phyloP scores from a whole-genome alignment of 2,113 vertebrate species.

The Thalassarche chlororhynchos region DNA sequence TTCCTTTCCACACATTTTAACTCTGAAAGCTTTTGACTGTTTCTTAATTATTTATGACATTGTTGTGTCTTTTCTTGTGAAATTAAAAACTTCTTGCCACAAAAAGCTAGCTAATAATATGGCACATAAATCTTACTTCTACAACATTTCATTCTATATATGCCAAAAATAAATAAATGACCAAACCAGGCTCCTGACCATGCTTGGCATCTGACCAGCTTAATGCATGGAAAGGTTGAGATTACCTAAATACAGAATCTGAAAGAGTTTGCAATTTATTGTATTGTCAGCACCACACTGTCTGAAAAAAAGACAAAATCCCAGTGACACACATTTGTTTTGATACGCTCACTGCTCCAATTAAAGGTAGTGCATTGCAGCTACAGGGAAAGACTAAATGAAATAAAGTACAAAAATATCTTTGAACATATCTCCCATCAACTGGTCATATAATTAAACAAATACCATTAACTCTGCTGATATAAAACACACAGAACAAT shows the following conservation, averaged over 20 bases:
- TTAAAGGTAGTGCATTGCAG: background rate
- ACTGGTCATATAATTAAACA: background rate
- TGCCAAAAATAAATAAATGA: slow-evolving; percentile 54
- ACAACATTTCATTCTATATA: slow-evolving; percentile 10
- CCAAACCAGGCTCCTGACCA: background rate
- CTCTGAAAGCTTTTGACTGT: slow-evolving; percentile 69
- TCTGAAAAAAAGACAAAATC: background rate
- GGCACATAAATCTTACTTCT: slow-evolving; percentile 49
- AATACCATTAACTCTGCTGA: background rate
- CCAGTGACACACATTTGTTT: background rate
- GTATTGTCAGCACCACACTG: slow-evolving; percentile 11
- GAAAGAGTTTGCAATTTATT: slow-evolving; percentile 45
- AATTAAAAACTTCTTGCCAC: slow-evolving; percentile 65
- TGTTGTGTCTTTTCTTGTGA: slow-evolving; percentile 68
- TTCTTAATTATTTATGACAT: slow-evolving; percentile 71
- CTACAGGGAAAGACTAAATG: background rate
- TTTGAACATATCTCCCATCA: slow-evolving; percentile 2
- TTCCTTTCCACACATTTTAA: slow-evolving; percentile 64
- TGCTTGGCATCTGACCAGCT: slow-evolving; percentile 54
- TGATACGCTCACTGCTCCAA: background rate
- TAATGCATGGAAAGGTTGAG: slow-evolving; percentile 41
- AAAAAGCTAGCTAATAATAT: slow-evolving; percentile 58
- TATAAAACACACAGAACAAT: slow-evolving; percentile 14
- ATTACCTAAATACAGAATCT: slow-evolving; percentile 34
- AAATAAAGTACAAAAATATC: background rate